These are phyloP conservation scores for Apamea crenata DNA, from an alignment of 2,888 invertebrate species.

Conservation along the genomic window DNA sequence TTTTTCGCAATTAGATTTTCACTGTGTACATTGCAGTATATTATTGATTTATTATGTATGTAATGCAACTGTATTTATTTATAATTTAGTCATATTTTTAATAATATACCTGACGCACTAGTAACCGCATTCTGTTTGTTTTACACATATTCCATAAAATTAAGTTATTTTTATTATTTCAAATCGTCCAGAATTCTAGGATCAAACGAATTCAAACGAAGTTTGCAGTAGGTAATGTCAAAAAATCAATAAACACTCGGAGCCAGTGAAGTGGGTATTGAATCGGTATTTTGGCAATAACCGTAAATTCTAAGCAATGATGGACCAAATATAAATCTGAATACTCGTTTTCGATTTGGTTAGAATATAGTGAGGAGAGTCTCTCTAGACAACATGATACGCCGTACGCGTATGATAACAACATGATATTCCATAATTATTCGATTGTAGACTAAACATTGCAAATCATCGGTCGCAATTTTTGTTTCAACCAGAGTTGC, in stretches of 20 bases:
- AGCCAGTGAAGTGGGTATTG: constrained; percentile 36
- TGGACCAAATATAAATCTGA: too few relatives aligned
- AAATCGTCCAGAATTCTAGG: constrained; percentile 44
- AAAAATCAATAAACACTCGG: constrained; percentile 79
- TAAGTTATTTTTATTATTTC: constrained; percentile 32
- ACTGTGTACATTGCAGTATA: constrained; percentile 31
- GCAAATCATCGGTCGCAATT: not conserved
- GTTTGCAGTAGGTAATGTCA: constrained; percentile 74
- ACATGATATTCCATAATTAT: not conserved
- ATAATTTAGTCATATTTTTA: not conserved
- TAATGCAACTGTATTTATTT: constrained; percentile 30
- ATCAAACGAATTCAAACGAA: constrained; percentile 52
- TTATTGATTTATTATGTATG: constrained; percentile 8
- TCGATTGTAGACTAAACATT: not conserved
- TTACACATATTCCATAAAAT: constrained; percentile 33
- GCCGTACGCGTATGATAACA: too few relatives aligned
- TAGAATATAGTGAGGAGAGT: not conserved
- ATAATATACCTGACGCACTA: constrained; percentile 59
- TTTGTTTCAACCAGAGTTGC: not conserved
- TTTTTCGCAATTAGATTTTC: constrained; percentile 47
- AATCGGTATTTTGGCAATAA: constrained; percentile 23
- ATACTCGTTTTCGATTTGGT: not conserved
- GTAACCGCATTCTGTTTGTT: constrained; percentile 58
- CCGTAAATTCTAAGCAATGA: constrained; percentile 18
- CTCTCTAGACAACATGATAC: too few relatives aligned